Base-by-base conservation (phyloP, 2,797 vertebrate genomes). In the Sebastolobus alascanus region DNA sequence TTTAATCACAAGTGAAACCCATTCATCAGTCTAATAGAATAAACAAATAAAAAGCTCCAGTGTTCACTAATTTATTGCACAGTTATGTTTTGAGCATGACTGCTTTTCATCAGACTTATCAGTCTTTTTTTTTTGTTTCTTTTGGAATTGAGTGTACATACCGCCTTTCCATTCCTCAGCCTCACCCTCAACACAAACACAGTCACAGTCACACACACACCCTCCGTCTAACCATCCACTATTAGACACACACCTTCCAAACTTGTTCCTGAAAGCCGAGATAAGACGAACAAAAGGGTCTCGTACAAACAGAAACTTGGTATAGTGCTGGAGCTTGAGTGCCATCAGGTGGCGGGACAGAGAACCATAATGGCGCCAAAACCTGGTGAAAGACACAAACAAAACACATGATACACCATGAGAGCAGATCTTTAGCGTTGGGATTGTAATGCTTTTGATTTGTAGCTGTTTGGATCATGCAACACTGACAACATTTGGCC, bases 281-380 rank as follows among this genome's bases (percentile, higher is more conserved):
- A 99, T 99, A 84, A 99, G 97, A 18, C 98, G 96, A 5, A 99
- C 97, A 0, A 99, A 99, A 46, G 98, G 98, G 87, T 99, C 98
- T 0, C 98, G 95, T 0, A 99, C 97, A 0, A 99, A 99, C 54
- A 99, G 95, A 84, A 99, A 99, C 94, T 99, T 99, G 8, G 97
- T 98, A 93, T 99, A 99, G 18, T 96, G 97, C 92, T 97, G 96
- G 75, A 99, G 94, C 85, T 97, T 98, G 76, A 97, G 89, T 81
- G 96, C 97, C 97, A 99, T 98, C 87, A 98, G 95, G 92, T 97
- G 97, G 68, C 96, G 95, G 1, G 97, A 97, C 83, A 97, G 94
- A 68, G 95, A 96, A 43, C 97, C 97, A 0, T 99, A 97, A 70
- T 95, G 96, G 0, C 94, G 96, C 97, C 96, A 97, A 90, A 98